Conservation (phyloP, 2,113 vertebrate genomes). For the Dipodomys ordii region DNA sequence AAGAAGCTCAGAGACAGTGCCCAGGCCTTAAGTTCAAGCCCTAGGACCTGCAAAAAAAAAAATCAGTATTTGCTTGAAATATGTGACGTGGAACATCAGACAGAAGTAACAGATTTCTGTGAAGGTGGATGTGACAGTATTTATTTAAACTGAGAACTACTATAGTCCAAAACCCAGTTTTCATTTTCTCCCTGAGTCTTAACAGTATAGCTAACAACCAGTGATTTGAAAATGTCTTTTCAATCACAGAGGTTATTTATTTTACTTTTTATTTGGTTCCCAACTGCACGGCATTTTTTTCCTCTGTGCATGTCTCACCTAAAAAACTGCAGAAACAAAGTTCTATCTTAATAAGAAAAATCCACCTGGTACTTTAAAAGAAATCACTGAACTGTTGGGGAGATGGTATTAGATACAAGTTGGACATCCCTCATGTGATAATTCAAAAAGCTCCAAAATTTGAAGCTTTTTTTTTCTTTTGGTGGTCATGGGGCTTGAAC, state of each 20-base stretch:
- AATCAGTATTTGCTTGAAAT: too few species aligned
- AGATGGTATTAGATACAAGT: neutral
- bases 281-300: neutral
- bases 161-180: neutral
- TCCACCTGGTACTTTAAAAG: neutral
- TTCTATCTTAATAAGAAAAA: constrained; percentile 10
- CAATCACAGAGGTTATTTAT: neutral
- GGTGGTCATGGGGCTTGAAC: too few species aligned
- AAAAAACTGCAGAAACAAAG: constrained; percentile 6
- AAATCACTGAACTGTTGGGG: too few species aligned
- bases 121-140: constrained; percentile 25
- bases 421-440: neutral
- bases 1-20: too few species aligned
- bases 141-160: constrained; percentile 24
- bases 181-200: neutral
- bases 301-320: neutral
- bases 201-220: neutral
- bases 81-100: neutral
- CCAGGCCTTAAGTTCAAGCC: too few species aligned
- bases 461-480: neutral
- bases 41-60: too few species aligned
- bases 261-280: neutral
- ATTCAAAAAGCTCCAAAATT: neutral
- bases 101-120: constrained; percentile 18
- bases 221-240: constrained; percentile 55